Base-by-base conservation (phyloP, 2,888 invertebrate genomes). In the Congeria kusceri region DNA sequence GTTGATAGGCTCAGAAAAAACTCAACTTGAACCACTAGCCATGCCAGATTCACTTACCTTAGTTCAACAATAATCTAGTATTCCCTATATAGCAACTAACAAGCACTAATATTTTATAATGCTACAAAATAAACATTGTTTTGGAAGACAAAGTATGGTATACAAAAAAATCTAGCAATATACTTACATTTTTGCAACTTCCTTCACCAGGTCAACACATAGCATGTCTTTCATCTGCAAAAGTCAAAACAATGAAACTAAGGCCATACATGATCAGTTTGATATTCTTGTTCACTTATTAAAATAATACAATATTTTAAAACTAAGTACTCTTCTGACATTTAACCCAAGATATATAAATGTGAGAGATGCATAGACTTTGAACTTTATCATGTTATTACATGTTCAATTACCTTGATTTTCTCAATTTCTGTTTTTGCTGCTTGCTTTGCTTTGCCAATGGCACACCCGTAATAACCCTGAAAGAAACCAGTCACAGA, bases 351-450 rank as follows among this genome's bases (percentile, higher is more conserved):
- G n/a, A 13, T 3, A 13, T 5, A 20, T 20, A 53, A 53, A 7
- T 20, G 4, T 4, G 11, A 32, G 32, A 32, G 13, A 47, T 25
- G 23, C 7, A n/a, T n/a, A n/a, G n/a, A n/a, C n/a, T n/a, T n/a
- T n/a, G n/a, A n/a, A n/a, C n/a, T n/a, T n/a, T n/a, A n/a, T n/a
- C n/a, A n/a, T n/a, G n/a, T n/a, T n/a, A n/a, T n/a, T n/a, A n/a
- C n/a, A n/a, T n/a, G n/a, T n/a, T n/a, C 46, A 62, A 7, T 57
- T 83, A 94, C 93, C 93, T 98, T 98, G 64, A 99, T 94, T 93
- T 99, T 99, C 93, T 99, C 99, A 92, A 99, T 98, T 95, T 99
- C 99, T 61, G 99, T 99, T 95, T 99, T 99, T 0, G 99, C 99
- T 58, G 98, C 97, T 93, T 99, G 99, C 92, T 98, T 98, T 1